Conservation (phyloP, 2,888 invertebrate species). For the Germaria angustata region DNA sequence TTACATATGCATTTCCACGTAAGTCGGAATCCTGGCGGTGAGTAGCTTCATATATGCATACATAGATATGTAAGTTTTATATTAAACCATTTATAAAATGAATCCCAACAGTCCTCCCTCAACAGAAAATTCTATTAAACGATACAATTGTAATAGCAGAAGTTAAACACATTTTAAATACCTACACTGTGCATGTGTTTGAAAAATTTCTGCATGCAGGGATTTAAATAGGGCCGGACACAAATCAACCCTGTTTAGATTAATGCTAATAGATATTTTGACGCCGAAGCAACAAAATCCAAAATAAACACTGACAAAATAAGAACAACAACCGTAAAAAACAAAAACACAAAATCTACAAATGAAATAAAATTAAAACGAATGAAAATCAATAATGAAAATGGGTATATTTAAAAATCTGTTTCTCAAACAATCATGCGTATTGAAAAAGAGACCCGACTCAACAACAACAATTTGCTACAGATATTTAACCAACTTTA, state of each 20-base stretch:
- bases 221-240: constrained; percentile 52
- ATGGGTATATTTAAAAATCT: constrained; percentile 26
- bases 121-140: constrained; percentile 13
- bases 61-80: too few relatives aligned
- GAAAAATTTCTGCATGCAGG: constrained; percentile 14
- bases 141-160: not conserved
- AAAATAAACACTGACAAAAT: constrained; percentile 74
- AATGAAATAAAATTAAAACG: constrained; percentile 44
- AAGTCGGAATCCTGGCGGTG: too few relatives aligned
- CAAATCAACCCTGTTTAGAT: constrained; percentile 76
- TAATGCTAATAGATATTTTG: constrained; percentile 78
- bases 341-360: constrained; percentile 26
- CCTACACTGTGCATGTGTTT: not conserved
- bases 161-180: not conserved
- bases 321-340: constrained; percentile 68
- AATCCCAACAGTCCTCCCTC: not conserved
- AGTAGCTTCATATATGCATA: too few relatives aligned
- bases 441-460: not conserved
- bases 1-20: too few relatives aligned
- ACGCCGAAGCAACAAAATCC: constrained; percentile 76
- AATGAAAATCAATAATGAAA: constrained; percentile 24
- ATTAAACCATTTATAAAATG: too few relatives aligned
- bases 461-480: constrained; percentile 21
- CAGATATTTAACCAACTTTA: constrained; percentile 47
- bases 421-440: constrained; percentile 31